These are phyloP conservation scores for Pinctada fucata DNA, from an alignment of 2,888 invertebrate species.

Conservation along the genomic window DNA sequence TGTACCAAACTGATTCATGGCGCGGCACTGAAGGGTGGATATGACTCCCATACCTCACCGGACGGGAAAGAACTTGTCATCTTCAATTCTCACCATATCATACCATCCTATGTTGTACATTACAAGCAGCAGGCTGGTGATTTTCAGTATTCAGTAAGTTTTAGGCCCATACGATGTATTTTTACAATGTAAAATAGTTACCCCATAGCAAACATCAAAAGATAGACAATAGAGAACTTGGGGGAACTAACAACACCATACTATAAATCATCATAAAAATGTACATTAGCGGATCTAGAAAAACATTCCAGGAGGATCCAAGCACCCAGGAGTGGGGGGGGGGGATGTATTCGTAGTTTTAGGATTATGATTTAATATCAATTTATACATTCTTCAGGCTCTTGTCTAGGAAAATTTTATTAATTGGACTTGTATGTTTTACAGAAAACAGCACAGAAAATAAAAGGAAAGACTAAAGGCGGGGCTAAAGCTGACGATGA, in stretches of 20 bases:
- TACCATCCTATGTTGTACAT: slow-evolving; percentile 68
- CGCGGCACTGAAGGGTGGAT: slow-evolving; percentile 52
- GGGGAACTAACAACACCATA: too few species aligned
- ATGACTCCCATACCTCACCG: slow-evolving; percentile 69
- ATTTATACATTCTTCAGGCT: too few species aligned
- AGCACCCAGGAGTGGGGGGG: too few species aligned
- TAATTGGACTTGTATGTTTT: too few species aligned
- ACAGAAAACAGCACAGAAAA: too few species aligned
- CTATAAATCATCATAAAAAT: too few species aligned
- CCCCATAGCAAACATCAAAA: background rate
- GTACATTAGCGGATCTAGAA: too few species aligned
- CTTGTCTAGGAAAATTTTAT: too few species aligned
- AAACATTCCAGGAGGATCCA: too few species aligned
- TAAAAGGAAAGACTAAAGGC: background rate
- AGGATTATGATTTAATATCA: too few species aligned
- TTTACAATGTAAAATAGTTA: background rate
- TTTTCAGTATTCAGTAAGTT: slow-evolving; percentile 46
- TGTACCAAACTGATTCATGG: slow-evolving; percentile 65
- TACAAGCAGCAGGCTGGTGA: slow-evolving; percentile 48
- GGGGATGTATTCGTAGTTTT: too few species aligned
- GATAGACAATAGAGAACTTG: background rate
- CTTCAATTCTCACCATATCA: slow-evolving; percentile 64
- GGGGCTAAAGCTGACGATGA: background rate
- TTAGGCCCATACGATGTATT: slow-evolving; percentile 7
- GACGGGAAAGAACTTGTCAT: slow-evolving; percentile 66